Evolutionary conservation across 2,797 vertebrate species (phyloP), one percentile per base, ranked within the genome.

Genomic region (Varecia variegata): DNA sequence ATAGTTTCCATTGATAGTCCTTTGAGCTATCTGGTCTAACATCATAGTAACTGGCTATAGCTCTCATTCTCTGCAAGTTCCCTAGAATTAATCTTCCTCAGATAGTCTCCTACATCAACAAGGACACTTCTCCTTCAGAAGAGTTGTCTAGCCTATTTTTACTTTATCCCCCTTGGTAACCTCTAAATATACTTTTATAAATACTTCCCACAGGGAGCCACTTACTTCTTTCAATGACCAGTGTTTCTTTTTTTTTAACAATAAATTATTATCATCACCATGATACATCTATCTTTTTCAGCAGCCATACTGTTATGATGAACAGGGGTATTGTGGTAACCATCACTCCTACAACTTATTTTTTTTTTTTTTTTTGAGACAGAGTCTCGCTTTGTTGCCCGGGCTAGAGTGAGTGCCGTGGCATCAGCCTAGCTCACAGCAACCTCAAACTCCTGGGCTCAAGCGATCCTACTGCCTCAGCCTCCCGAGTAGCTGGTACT

Each of bases 61-160:
- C 15, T 77, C n/a, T 94, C 38, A 90, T 94, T 52, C 52, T 95
- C 60, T 88, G 67, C 84, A 93, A 96, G 83, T 82, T 79, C 54
- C 20, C 65, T 68, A 60, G n/a, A 74, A 45, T 89, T 83, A 68
- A 35, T 88, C 45, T 95, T 82, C 40, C n/a, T 80, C 32, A 82
- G 73, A 92, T 71, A 93, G 56, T 73, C 30, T 60, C 38, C 56
- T 68, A 96, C 93, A 17, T 89, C 80, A 95, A 80, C 30, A 93
- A 81, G 27, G 74, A 95, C 47, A 58, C 5, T 58, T 40, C 47
- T 86, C 23, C 38, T 65, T 84, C 71, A 93, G 52, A 87, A 88
- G 88, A 68, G 35, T 70, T 40, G 83, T 54, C 27, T 90, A 81
- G 11, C 14, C 79, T 84, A 82, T 35, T 87, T 83, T 93, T 93